Evolutionary conservation across 2,113 vertebrate genomes (phyloP), one percentile per base, ranked within the genome.

Genomic region (Anser cygnoides): DNA sequence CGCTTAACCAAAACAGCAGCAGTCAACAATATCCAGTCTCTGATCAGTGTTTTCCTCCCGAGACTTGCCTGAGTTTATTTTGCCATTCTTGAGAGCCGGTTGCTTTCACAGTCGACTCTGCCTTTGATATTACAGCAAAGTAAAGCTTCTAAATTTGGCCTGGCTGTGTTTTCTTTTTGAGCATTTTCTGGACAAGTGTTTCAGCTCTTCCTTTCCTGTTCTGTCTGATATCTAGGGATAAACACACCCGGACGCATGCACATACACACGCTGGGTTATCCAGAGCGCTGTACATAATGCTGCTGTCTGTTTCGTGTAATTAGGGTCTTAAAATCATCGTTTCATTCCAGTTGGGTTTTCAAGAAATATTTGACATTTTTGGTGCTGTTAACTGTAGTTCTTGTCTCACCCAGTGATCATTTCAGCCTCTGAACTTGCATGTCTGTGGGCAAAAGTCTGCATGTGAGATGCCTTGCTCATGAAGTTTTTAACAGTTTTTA

Each of bases 151-250:
- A 97, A 96, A 96, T 96, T 96, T 96, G 95, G 89, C 94, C 92
- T 87, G 88, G 59, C 93, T 96, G 67, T 97, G 94, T 96, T 96
- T 96, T 67, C 86, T 97, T 95, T 96, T 50, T 37, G 90, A 96
- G 92, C 81, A 73, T 95, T 96, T 96, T 92, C 93, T 94, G 96
- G 87, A 94, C 95, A 85, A 96, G 95, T 89, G 84, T 94, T 95
- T 91, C 93, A 76, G 43, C 91, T 97, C 96, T 97, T 97, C 95
- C 95, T 96, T 96, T 97, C 96, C 96, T 96, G 96, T 96, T 73
- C 92, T 97, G 93, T 95, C 92, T 97, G 95, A 95, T 96, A 96
- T 95, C 95, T 95, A 91, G 84, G 91, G 95, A 91, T 96, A 96
- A 96, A 95, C 96, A 95, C 84, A 93, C 66, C 50, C 26, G 0